Conservation (phyloP, 2,797 vertebrate genomes). For the Spea hammondii region DNA sequence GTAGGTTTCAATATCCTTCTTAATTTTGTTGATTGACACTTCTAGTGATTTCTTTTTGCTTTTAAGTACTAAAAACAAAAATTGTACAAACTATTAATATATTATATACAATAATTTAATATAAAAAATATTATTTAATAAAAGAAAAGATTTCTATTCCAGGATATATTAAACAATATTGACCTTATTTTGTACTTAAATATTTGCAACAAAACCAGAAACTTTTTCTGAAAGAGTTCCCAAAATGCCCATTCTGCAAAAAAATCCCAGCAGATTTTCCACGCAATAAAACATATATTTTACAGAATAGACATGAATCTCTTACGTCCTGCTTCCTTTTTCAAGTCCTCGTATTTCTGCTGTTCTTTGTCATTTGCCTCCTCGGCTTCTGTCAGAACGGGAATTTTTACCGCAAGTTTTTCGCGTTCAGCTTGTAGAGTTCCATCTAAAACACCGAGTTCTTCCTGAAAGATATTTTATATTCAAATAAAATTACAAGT, state of each 20-base stretch:
- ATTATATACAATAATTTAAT: not conserved
- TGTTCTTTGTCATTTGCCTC: slow-evolving; percentile 26
- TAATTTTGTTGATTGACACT: slow-evolving; percentile 19
- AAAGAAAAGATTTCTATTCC: too few species aligned
- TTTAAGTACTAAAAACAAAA: slow-evolving; percentile 30
- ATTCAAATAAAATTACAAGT: too few species aligned
- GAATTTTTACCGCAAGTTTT: slow-evolving; percentile 49
- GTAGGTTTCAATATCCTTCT: slow-evolving; percentile 48
- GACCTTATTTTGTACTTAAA: too few species aligned
- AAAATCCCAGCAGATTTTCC: too few species aligned
- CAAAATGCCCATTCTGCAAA: too few species aligned
- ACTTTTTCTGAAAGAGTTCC: too few species aligned
- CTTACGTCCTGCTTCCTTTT: slow-evolving; percentile 38
- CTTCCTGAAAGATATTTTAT: slow-evolving; percentile 53
- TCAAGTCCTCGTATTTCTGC: slow-evolving; percentile 20
- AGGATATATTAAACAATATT: too few species aligned
- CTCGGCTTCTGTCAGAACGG: slow-evolving; percentile 50
- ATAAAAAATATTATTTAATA: not conserved
- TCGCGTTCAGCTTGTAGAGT: slow-evolving; percentile 54
- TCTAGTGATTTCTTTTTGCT: slow-evolving; percentile 49
- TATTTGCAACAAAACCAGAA: too few species aligned
- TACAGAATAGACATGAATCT: not conserved
- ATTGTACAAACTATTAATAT: too few species aligned
- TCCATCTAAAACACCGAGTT: slow-evolving; percentile 26
- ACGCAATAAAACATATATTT: not conserved